These are phyloP conservation scores for Saturnia japonica DNA, from an alignment of 2,888 invertebrate species.

Conservation along the genomic window DNA sequence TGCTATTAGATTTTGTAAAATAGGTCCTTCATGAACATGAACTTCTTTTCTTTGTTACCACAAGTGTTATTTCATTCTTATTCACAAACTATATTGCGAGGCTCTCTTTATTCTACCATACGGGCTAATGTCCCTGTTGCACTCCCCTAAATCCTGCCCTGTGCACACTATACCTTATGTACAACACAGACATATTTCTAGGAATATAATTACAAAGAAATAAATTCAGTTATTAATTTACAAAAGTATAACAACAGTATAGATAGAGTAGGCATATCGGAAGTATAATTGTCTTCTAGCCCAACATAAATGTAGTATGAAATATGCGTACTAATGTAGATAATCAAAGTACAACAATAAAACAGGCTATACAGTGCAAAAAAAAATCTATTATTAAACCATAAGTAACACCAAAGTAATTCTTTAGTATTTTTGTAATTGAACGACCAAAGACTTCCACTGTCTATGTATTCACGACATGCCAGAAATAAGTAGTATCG, in stretches of 20 bases:
- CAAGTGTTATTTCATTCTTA: too few species aligned
- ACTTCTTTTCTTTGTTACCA: too few species aligned
- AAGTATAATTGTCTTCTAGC: too few species aligned
- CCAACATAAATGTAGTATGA: too few species aligned
- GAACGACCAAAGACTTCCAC: neutral
- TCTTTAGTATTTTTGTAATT: too few species aligned
- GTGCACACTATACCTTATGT: constrained; percentile 49
- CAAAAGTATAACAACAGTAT: constrained; percentile 28
- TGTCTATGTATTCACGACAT: constrained; percentile 7
- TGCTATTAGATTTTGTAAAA: too few species aligned
- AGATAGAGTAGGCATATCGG: constrained; percentile 20
- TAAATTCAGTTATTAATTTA: constrained; percentile 33
- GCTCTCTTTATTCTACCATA: too few species aligned
- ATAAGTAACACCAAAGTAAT: too few species aligned
- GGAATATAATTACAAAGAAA: constrained; percentile 38
- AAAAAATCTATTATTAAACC: too few species aligned
- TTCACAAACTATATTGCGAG: neutral
- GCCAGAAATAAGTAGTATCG: constrained; percentile 28
- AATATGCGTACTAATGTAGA: too few species aligned
- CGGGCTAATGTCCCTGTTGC: neutral
- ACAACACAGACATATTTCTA: constrained; percentile 61
- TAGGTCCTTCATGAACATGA: too few species aligned
- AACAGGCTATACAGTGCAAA: neutral
- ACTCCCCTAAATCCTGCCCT: neutral
- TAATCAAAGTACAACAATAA: neutral